Conservation (phyloP, 2,797 vertebrate species). For the Microctenopoma stevenorrisi region DNA sequence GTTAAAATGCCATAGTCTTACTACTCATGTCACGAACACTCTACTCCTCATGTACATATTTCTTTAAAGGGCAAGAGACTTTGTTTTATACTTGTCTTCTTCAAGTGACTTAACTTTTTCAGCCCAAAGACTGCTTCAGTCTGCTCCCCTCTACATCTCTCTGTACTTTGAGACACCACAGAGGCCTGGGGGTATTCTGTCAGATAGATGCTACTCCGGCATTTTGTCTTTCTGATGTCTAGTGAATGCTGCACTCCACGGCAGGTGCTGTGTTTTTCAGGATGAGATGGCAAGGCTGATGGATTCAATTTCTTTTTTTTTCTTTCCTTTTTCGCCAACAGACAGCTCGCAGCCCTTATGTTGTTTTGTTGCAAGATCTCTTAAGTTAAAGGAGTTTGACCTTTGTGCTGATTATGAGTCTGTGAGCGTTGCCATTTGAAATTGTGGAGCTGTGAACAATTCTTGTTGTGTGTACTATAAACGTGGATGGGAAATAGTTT, state of each 20-base stretch:
- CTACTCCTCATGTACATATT: constrained; percentile 15
- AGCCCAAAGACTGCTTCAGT: constrained; percentile 37
- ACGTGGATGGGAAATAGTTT: constrained; percentile 11
- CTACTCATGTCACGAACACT: constrained; percentile 16
- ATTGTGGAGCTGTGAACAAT: background rate
- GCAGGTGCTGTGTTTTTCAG: constrained; percentile 59
- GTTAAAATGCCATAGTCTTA: no score
- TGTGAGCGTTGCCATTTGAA: background rate
- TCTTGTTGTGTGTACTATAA: constrained; percentile 25
- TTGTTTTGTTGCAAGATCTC: constrained; percentile 37
- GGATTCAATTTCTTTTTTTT: constrained; percentile 26
- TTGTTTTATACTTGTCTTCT: constrained; percentile 54
- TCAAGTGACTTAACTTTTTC: constrained; percentile 65
- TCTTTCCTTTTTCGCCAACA: constrained; percentile 2
- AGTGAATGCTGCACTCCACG: constrained; percentile 52
- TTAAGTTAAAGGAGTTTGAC: constrained; percentile 39
- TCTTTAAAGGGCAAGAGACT: constrained; percentile 50
- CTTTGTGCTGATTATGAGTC: constrained; percentile 33
- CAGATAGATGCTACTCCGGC: constrained; percentile 56
- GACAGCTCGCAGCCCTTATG: constrained; percentile 14
- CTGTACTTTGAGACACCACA: constrained; percentile 42
- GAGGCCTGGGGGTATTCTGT: constrained; percentile 68
- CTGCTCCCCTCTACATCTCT: constrained; percentile 25
- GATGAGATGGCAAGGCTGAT: constrained; percentile 47
- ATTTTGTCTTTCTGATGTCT: constrained; percentile 72